These are phyloP conservation scores for Molossus molossus DNA, from an alignment of 2,797 vertebrate species.

Conservation along the genomic window DNA sequence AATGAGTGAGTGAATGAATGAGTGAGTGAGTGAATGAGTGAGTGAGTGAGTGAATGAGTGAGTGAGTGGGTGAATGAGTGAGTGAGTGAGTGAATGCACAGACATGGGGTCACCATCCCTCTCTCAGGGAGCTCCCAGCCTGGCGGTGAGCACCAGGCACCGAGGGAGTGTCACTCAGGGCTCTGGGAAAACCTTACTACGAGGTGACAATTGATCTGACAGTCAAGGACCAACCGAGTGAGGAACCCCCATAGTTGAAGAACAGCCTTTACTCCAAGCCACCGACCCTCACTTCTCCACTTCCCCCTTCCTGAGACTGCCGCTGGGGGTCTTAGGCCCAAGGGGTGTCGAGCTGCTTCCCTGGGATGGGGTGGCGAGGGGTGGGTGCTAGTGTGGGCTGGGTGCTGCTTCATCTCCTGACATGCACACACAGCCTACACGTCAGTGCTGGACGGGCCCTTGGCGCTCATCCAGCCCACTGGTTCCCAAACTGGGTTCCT, in stretches of 20 bases:
- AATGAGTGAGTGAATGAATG: no score
- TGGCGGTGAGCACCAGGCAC: rapidly evolving
- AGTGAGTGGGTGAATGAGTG: no score
- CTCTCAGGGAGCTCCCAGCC: not conserved
- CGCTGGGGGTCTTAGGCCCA: rapidly evolving
- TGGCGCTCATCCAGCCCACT: not conserved
- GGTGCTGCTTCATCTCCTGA: not conserved
- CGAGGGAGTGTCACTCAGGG: rapidly evolving
- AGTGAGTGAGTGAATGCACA: no score
- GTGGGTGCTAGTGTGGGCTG: not conserved
- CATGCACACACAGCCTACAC: not conserved
- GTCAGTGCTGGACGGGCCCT: no score
- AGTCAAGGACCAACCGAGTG: not conserved
- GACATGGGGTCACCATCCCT: rapidly evolving
- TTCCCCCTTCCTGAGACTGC: not conserved
- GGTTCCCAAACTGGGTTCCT: not conserved
- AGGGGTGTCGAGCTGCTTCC: not conserved
- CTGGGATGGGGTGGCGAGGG: not conserved
- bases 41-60: no score
- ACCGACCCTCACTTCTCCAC: rapidly evolving
- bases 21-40: no score
- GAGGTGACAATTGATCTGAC: not conserved
- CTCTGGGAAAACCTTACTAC: not conserved
- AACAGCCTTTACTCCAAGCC: not conserved
- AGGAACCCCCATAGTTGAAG: not conserved